Conservation (phyloP, 2,797 vertebrate species). For the Luscinia luscinia region DNA sequence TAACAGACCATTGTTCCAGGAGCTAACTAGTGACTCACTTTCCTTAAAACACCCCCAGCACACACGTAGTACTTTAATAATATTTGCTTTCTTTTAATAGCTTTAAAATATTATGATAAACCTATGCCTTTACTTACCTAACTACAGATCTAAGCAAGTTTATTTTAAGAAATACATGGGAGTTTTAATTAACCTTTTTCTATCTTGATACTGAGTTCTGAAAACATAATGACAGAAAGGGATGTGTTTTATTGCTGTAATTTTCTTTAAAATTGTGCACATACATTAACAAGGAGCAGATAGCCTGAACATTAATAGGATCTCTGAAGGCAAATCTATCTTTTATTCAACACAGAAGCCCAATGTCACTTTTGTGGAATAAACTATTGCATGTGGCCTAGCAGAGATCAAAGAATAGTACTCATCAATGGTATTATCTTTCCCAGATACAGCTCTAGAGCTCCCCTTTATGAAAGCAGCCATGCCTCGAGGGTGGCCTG, state of each 20-base stretch:
- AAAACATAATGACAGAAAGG: not conserved
- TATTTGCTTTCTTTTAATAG: slow-evolving; percentile 21
- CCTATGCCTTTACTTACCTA: not conserved
- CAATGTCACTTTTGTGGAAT: not conserved
- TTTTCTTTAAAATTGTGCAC: not conserved
- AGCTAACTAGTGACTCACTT: not conserved
- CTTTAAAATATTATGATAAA: slow-evolving; percentile 27
- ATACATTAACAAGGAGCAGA: not conserved
- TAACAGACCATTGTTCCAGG: slow-evolving; percentile 33
- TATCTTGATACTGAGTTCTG: not conserved
- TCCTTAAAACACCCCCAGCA: not conserved
- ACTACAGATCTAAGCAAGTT: not conserved
- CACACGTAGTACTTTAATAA: not conserved
- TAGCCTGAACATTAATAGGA: not conserved
- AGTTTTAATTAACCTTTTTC: slow-evolving; percentile 15
- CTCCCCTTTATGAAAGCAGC: not conserved
- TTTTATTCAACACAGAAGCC: not conserved
- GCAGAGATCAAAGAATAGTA: not conserved
- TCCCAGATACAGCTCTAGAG: not conserved
- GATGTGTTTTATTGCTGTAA: not conserved
- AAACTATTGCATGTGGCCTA: not conserved
- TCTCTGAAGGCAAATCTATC: not conserved
- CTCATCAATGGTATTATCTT: not conserved
- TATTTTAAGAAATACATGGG: slow-evolving; percentile 21
- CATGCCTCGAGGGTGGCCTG: rapidly evolving